phyloP scores from a whole-genome alignment of 2,113 vertebrate genomes.

The Aythya baeri region DNA sequence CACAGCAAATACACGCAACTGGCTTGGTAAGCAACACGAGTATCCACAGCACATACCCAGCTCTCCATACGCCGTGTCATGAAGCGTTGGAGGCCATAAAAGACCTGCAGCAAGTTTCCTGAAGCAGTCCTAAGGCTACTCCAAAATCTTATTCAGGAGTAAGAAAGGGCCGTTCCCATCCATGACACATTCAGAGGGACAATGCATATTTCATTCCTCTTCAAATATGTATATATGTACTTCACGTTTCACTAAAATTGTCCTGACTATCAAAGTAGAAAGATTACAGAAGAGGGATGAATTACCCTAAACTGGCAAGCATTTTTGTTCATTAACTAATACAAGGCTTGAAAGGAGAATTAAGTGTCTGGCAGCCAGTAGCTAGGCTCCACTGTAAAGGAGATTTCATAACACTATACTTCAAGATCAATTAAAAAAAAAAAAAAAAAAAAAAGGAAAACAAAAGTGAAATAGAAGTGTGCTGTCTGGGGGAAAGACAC shows the following conservation, averaged over 20 bases:
- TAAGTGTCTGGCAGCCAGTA: background rate
- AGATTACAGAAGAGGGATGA: slow-evolving; percentile 3
- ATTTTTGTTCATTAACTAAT: background rate
- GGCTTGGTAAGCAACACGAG: background rate
- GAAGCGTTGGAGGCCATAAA: background rate
- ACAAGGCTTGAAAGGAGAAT: background rate
- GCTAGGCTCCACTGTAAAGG: background rate
- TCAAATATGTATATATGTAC: slow-evolving; percentile 8
- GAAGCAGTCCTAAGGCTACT: background rate
- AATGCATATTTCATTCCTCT: background rate
- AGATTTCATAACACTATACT: slow-evolving; percentile 5
- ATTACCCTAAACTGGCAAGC: background rate
- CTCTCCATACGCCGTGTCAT: background rate
- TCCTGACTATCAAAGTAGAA: background rate
- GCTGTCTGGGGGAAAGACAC: background rate
- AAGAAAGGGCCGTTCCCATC: background rate
- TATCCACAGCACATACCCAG: background rate
- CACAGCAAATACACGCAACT: background rate
- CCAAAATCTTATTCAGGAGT: background rate
- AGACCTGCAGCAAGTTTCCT: background rate
- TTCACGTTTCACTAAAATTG: background rate
- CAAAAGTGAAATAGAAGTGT: background rate
- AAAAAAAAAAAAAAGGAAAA: background rate
- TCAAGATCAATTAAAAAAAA: background rate
- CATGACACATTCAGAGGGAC: background rate